Conservation (phyloP, 1,140 invertebrate genomes). For the Hylaeus anthracinus region DNA sequence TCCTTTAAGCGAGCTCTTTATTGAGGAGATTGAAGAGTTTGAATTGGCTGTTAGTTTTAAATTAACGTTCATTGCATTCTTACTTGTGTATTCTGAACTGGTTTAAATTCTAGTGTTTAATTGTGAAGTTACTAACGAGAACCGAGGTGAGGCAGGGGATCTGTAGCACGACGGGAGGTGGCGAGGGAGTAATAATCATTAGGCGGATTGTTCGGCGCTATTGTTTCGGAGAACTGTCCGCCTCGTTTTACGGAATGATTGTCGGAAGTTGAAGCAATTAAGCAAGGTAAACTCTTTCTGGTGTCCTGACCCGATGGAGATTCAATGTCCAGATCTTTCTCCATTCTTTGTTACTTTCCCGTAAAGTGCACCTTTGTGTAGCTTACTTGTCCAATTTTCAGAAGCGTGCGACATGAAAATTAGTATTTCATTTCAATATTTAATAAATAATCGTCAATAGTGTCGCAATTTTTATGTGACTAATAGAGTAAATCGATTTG, state of each 20-base stretch:
- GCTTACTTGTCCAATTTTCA: too few relatives aligned
- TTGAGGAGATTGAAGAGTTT: too few relatives aligned
- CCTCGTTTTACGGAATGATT: not conserved
- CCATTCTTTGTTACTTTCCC: not conserved
- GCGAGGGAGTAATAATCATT: not conserved
- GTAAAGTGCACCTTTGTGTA: too few relatives aligned
- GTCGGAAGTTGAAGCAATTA: conserved; percentile 12
- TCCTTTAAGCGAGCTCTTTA: not conserved
- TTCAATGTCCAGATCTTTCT: not conserved
- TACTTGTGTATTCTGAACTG: not conserved
- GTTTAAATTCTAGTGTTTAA: not conserved
- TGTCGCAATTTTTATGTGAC: too few relatives aligned
- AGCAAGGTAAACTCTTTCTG: not conserved
- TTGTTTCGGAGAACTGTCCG: not conserved
- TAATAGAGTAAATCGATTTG: too few relatives aligned
- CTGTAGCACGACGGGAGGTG: too few relatives aligned
- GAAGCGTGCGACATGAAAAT: too few relatives aligned
- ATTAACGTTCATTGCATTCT: too few relatives aligned
- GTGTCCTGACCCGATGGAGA: not conserved
- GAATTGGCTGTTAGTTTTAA: too few relatives aligned
- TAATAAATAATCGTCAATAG: too few relatives aligned
- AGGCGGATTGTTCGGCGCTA: not conserved
- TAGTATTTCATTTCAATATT: too few relatives aligned
- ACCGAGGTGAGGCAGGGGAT: not conserved
- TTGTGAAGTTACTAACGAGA: not conserved